Conservation (phyloP, 1,140 invertebrate genomes). For the Trichonephila clavata region DNA sequence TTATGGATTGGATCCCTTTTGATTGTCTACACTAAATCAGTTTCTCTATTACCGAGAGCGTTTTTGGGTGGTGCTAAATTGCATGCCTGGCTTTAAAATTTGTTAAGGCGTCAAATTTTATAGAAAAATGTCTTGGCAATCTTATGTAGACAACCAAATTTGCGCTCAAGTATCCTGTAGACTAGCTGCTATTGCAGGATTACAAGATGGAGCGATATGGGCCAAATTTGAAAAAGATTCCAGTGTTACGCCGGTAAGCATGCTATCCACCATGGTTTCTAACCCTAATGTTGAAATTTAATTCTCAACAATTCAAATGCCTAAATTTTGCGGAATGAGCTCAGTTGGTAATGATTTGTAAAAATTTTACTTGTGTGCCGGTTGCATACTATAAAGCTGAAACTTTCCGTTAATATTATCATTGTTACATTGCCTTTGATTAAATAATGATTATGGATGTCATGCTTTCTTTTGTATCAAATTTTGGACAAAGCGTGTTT, state of each 20-base stretch:
- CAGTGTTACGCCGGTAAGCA: conserved; percentile 75
- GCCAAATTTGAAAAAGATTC: conserved; percentile 88
- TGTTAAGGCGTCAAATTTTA: conserved; percentile 64
- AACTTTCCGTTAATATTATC: too few relatives aligned
- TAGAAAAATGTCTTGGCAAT: conserved; percentile 94
- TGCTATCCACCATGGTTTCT: conserved; percentile 64
- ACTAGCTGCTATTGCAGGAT: conserved; percentile 91
- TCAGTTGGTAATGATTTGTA: too few relatives aligned
- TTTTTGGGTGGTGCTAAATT: conserved; percentile 70
- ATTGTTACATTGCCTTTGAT: too few relatives aligned
- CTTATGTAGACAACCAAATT: conserved; percentile 98
- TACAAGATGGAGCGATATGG: conserved; percentile 95
- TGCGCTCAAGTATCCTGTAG: conserved; percentile 86
- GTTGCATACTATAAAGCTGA: too few relatives aligned
- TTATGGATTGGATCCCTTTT: not conserved
- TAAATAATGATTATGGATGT: too few relatives aligned
- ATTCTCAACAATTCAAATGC: not conserved
- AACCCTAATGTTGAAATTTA: conserved; percentile 71
- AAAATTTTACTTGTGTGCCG: too few relatives aligned
- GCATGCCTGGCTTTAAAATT: conserved; percentile 59
- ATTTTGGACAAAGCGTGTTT: too few relatives aligned
- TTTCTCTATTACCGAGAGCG: conserved; percentile 43
- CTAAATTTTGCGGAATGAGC: too few relatives aligned
- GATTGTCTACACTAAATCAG: not conserved
- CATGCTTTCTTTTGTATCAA: too few relatives aligned